These are phyloP conservation scores for Acipenser ruthenus DNA, from an alignment of 2,797 vertebrate species.

Conservation along the genomic window DNA sequence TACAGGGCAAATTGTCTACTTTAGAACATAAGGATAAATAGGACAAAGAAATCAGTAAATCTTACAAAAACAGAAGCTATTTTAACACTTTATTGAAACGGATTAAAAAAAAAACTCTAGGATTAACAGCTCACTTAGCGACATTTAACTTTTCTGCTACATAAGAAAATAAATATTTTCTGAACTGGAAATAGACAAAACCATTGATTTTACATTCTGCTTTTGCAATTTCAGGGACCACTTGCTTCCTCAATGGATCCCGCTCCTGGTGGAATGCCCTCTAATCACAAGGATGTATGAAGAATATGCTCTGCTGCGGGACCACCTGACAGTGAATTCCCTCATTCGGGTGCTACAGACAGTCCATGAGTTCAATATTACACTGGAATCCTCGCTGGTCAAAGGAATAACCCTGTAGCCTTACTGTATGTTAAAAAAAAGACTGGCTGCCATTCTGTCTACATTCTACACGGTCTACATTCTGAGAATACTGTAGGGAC, in stretches of 20 bases:
- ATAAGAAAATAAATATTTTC: too few species aligned
- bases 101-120: too few species aligned
- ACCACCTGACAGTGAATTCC: conserved; percentile 72
- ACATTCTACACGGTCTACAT: background rate
- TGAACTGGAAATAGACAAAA: too few species aligned
- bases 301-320: conserved; percentile 80
- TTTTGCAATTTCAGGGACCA: conserved; percentile 65
- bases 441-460: background rate
- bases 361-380: conserved; percentile 82
- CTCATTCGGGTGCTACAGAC: conserved; percentile 83
- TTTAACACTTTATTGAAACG: too few species aligned
- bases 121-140: too few species aligned
- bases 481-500: too few species aligned
- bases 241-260: conserved; percentile 85
- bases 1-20: too few species aligned
- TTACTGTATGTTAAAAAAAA: too few species aligned
- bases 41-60: too few species aligned
- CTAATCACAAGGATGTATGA: conserved; percentile 79
- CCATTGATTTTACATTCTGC: background rate
- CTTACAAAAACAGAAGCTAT: too few species aligned
- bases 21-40: too few species aligned
- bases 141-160: too few species aligned
- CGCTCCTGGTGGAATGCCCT: conserved; percentile 76
- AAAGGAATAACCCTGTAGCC: conserved; percentile 90
- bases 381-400: conserved; percentile 82